A percentile compares a stretch with the other conserved stretches of the same genome.
Evolutionary conservation across 2,888 invertebrate species (phyloP).

Genomic region (Eutolmus rufibarbis): DNA sequence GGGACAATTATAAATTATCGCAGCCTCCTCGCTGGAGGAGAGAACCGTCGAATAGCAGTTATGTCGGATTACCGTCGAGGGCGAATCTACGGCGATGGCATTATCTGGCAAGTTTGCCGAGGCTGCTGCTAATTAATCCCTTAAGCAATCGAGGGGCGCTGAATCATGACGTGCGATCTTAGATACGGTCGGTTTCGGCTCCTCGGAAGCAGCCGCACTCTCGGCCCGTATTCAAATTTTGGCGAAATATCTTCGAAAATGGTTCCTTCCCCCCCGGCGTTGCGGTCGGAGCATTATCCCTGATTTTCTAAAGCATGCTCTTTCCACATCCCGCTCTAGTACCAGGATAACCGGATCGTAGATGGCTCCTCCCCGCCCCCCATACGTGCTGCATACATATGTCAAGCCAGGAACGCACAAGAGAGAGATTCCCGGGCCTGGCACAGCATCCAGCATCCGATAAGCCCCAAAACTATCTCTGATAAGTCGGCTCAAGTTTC

Average conservation of each 20-base stretch:
- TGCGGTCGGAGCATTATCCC: neutral
- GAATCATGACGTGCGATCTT: constrained; percentile 29
- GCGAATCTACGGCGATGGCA: neutral
- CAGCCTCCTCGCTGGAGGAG: neutral
- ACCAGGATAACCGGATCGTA: neutral
- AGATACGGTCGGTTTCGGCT: neutral
- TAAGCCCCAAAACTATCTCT: constrained; percentile 16
- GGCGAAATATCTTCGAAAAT: neutral
- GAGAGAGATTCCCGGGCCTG: neutral
- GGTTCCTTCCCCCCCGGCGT: neutral
- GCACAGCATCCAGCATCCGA: constrained; percentile 1
- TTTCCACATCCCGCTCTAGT: neutral
- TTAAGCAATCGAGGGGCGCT: constrained; percentile 20
- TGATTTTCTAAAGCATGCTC: neutral
- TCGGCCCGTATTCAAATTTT: constrained; percentile 13
- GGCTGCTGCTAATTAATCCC: constrained; percentile 15
- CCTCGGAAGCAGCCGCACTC: neutral
- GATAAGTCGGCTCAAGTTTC: constrained; percentile 22
- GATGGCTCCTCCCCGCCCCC: neutral
- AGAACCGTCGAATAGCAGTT: neutral
- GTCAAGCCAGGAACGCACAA: neutral
- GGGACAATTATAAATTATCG: neutral
- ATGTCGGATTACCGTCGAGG: neutral
- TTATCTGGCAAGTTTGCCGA: neutral
- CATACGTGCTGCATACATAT: neutral